phyloP scores from a whole-genome alignment of 2,113 vertebrate genomes.

The Apus apus region DNA sequence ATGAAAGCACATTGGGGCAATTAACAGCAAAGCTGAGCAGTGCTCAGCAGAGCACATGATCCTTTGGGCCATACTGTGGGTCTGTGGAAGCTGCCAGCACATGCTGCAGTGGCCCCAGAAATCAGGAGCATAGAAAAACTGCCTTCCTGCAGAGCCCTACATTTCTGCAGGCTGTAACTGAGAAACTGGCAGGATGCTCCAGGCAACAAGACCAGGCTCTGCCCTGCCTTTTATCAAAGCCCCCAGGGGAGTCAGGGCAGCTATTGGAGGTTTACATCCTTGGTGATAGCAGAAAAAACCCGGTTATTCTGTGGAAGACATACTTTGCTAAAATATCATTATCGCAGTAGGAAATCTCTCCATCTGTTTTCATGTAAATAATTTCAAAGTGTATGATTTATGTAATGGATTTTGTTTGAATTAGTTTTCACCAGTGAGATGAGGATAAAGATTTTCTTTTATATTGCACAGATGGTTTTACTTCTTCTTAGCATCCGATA shows the following conservation, averaged over 20 bases:
- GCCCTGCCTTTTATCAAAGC: not conserved
- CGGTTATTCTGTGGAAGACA: not conserved
- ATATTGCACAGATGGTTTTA: slow-evolving; percentile 67
- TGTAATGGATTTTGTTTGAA: slow-evolving; percentile 64
- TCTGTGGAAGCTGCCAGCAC: not conserved
- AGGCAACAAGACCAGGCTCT: not conserved
- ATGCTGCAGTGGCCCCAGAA: not conserved
- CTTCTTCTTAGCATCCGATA: slow-evolving; percentile 61
- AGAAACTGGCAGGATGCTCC: fast-evolving
- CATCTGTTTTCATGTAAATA: slow-evolving; percentile 69
- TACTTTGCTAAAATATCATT: slow-evolving; percentile 14
- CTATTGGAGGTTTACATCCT: not conserved
- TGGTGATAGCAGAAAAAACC: not conserved
- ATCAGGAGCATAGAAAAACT: not conserved
- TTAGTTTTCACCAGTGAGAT: slow-evolving; percentile 60
- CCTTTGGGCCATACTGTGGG: not conserved
- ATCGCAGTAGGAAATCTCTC: not conserved
- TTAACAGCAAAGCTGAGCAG: not conserved
- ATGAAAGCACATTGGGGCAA: not conserved
- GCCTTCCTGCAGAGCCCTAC: not conserved
- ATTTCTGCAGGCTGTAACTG: not conserved
- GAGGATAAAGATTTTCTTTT: slow-evolving; percentile 56
- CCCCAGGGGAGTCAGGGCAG: not conserved
- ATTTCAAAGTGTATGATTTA: slow-evolving; percentile 56
- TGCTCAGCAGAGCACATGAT: not conserved